Percentiles rank a stretch among this genome's conserved stretches.
Conservation (phyloP, 2,888 invertebrate species). For the Eubasilissa splendida region DNA sequence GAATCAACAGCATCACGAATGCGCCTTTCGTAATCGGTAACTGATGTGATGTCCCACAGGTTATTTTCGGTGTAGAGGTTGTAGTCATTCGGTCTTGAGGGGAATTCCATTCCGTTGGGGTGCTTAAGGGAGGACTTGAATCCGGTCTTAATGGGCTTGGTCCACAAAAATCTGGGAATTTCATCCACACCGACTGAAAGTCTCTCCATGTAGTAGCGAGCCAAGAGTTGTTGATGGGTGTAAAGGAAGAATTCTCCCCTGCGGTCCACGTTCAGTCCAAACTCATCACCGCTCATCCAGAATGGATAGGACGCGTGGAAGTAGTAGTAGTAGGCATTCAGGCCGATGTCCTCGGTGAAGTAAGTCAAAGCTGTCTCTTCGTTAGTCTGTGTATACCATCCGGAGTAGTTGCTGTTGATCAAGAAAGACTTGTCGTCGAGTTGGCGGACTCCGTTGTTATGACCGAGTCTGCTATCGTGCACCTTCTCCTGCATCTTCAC, state of each 20-base stretch:
- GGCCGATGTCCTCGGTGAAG: constrained; percentile 78
- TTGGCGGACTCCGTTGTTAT: constrained; percentile 70
- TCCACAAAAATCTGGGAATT: constrained; percentile 74
- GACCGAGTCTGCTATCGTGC: constrained; percentile 63
- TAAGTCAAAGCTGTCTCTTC: constrained; percentile 69
- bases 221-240: constrained; percentile 68
- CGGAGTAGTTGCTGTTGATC: constrained; percentile 80
- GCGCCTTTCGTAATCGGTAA: constrained; percentile 65
- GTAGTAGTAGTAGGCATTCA: constrained; percentile 74
- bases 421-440: constrained; percentile 72
- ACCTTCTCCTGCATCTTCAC: constrained; percentile 75
- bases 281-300: constrained; percentile 70
- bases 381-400: constrained; percentile 72
- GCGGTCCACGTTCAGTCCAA: constrained; percentile 63
- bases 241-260: constrained; percentile 79
- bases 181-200: constrained; percentile 74
- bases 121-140: constrained; percentile 76
- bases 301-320: constrained; percentile 72
- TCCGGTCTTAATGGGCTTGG: constrained; percentile 68
- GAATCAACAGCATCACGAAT: constrained; percentile 69
- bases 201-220: constrained; percentile 77
- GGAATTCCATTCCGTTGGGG: constrained; percentile 74
- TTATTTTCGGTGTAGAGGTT: constrained; percentile 62
- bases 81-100: constrained; percentile 68
- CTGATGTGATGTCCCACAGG: constrained; percentile 60